Evolutionary conservation across 1,140 invertebrate species (phyloP).

Genomic region (Lineus longissimus): DNA sequence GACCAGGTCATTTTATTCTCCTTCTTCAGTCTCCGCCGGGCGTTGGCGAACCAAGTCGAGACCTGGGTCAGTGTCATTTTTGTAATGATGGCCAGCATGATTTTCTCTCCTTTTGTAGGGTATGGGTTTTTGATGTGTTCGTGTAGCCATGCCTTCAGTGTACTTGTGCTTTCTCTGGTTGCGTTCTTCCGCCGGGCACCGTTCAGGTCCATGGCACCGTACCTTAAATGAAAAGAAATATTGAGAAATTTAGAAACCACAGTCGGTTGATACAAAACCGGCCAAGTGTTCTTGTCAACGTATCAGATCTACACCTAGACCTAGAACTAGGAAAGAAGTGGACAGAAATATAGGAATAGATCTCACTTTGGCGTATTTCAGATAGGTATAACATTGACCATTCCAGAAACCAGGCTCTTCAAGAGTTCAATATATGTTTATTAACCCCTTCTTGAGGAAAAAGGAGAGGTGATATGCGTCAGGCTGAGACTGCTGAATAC

Average conservation of each 20-base stretch:
- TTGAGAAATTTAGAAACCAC: no score
- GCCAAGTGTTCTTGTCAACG: neutral
- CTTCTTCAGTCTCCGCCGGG: conserved; percentile 70
- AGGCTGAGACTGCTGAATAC: no score
- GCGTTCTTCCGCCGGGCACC: conserved; percentile 90
- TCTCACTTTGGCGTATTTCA: neutral
- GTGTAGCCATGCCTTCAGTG: conserved; percentile 94
- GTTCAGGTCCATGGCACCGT: conserved; percentile 86
- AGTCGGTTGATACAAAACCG: neutral
- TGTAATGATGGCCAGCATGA: conserved; percentile 97
- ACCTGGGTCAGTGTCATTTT: conserved; percentile 97
- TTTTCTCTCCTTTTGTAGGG: conserved; percentile 98
- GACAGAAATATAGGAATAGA: neutral
- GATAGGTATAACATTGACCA: neutral
- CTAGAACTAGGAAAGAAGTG: neutral
- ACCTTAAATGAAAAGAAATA: conserved; percentile 71
- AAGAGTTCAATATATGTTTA: neutral
- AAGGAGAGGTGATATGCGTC: no score
- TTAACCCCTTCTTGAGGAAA: no score
- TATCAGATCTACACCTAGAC: neutral
- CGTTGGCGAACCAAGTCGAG: conserved; percentile 54
- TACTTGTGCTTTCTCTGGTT: conserved; percentile 91
- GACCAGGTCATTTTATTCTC: conserved; percentile 99
- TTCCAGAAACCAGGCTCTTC: neutral
- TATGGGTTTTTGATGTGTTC: conserved; percentile 99